A percentile compares a stretch with the other conserved stretches of the same genome.
Conservation (phyloP, 2,113 vertebrate genomes). For the Coracopsis vasa region DNA sequence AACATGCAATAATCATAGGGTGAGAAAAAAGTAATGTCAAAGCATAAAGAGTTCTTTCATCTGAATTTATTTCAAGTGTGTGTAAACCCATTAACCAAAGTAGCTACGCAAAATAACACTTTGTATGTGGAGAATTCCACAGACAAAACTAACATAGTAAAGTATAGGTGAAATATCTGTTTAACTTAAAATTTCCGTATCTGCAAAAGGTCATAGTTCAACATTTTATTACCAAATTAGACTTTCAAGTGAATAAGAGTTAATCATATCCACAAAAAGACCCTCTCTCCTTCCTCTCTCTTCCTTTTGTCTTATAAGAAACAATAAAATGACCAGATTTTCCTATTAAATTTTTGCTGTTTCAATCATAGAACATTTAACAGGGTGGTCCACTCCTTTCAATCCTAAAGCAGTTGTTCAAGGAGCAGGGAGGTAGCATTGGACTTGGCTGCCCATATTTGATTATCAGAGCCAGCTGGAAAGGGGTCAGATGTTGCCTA, state of each 20-base stretch:
- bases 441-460: neutral
- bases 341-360: neutral
- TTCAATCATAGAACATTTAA: neutral
- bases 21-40: neutral
- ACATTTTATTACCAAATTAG: neutral
- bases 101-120: neutral
- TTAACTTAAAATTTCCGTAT: neutral
- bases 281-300: neutral
- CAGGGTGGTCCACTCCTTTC: conserved; percentile 46
- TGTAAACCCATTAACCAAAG: neutral
- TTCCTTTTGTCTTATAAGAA: neutral
- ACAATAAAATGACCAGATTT: neutral
- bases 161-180: neutral
- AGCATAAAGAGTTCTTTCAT: neutral
- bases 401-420: neutral
- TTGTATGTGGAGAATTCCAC: neutral
- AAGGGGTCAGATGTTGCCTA: conserved; percentile 15
- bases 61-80: neutral
- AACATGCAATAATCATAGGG: neutral
- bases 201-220: neutral
- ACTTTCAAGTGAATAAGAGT: neutral
- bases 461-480: conserved; percentile 58
- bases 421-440: neutral
- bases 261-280: neutral
- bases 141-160: neutral